phyloP scores from a whole-genome alignment of 2,888 invertebrate genomes.

The Cancer borealis region DNA sequence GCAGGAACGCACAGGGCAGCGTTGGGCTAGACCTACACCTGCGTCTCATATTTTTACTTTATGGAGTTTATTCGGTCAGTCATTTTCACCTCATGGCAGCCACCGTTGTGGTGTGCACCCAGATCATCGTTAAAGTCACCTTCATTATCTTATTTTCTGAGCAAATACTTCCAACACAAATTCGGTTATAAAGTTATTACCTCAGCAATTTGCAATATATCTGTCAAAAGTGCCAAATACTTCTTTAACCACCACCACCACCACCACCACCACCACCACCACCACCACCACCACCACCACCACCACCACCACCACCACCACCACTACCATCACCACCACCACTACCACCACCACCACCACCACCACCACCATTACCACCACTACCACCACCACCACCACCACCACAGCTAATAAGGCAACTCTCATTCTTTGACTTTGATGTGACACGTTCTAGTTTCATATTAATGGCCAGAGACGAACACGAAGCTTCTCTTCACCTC shows the following conservation, averaged over 20 bases:
- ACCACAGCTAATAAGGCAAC: background rate
- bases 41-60: background rate
- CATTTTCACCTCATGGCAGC: background rate
- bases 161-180: background rate
- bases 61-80: background rate
- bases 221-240: background rate
- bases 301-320: background rate
- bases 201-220: conserved; percentile 1
- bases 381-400: background rate
- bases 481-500: background rate
- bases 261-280: background rate
- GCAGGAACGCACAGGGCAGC: background rate
- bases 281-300: conserved; percentile 31
- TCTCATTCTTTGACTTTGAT: background rate
- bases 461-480: background rate
- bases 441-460: background rate
- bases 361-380: background rate
- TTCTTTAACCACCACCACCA: background rate
- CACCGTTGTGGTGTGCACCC: background rate
- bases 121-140: background rate
- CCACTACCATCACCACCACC: conserved; percentile 17
- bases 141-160: background rate
- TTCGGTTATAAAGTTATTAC: background rate
- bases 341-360: background rate
- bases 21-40: background rate